Conservation (phyloP, 2,113 vertebrate species). For the Naja naja region DNA sequence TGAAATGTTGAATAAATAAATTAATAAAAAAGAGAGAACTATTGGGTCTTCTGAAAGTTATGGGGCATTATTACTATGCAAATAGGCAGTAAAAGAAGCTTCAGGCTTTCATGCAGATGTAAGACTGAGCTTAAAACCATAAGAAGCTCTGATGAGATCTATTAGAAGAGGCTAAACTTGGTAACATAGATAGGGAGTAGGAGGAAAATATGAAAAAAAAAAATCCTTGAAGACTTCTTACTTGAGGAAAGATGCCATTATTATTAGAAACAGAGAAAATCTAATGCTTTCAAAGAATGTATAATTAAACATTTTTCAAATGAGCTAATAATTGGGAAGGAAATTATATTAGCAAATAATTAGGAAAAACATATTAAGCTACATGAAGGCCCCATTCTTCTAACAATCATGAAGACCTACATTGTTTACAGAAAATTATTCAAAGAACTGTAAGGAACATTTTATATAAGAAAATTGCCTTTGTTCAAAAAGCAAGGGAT, state of each 20-base stretch:
- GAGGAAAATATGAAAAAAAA: background rate
- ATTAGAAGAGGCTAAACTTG: background rate
- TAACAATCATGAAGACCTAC: background rate
- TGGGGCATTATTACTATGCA: background rate
- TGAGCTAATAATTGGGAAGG: background rate
- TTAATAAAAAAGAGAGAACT: background rate
- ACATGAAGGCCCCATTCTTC: background rate
- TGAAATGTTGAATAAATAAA: too few species aligned
- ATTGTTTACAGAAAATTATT: background rate
- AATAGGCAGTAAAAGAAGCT: background rate
- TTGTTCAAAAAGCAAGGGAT: background rate
- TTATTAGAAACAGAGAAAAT: background rate
- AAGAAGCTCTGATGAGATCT: background rate
- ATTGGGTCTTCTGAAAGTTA: background rate
- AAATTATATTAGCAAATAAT: slow-evolving; percentile 3
- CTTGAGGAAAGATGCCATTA: background rate
- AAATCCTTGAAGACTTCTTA: background rate
- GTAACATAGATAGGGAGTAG: background rate
- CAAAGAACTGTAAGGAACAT: background rate
- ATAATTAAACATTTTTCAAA: background rate
- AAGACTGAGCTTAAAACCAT: background rate
- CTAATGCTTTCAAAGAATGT: background rate
- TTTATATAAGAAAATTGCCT: background rate
- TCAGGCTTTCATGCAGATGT: background rate
- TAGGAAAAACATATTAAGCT: slow-evolving; percentile 2